Percentiles rank a stretch among this genome's conserved stretches.
phyloP scores from a whole-genome alignment of 2,113 vertebrate genomes.

The Tachysurus fulvidraco region DNA sequence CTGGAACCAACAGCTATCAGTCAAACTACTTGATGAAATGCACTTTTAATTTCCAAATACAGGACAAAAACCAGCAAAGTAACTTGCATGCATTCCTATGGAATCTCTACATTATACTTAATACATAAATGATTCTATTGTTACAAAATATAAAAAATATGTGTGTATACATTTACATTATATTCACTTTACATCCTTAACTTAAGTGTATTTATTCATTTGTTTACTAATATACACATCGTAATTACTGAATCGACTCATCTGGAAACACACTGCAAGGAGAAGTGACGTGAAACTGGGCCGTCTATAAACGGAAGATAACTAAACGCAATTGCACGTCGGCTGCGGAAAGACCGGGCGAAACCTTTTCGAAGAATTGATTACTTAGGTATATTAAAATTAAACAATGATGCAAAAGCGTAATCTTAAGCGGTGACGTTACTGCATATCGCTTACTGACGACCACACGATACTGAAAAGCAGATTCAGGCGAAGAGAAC shows the following conservation, averaged over 20 bases:
- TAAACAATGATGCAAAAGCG: constrained; percentile 66
- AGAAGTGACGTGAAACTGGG: constrained; percentile 55
- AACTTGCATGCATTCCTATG: constrained; percentile 80
- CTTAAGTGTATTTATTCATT: constrained; percentile 76
- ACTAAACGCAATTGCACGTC: constrained; percentile 62
- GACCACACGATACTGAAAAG: constrained; percentile 65
- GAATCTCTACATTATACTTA: constrained; percentile 73
- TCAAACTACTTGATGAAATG: constrained; percentile 69
- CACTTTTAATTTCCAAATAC: constrained; percentile 75
- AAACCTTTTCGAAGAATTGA: constrained; percentile 30
- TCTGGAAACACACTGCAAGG: constrained; percentile 60
- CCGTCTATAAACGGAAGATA: constrained; percentile 52
- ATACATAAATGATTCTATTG: constrained; percentile 82
- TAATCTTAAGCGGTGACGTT: constrained; percentile 57
- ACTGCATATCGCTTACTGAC: constrained; percentile 63
- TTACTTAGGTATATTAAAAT: constrained; percentile 57
- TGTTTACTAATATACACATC: constrained; percentile 76
- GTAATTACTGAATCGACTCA: constrained; percentile 63
- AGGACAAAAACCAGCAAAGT: constrained; percentile 75
- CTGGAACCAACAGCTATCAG: constrained; percentile 53
- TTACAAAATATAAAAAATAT: constrained; percentile 96
- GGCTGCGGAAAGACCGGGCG: constrained; percentile 52
- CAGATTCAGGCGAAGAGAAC: constrained; percentile 47
- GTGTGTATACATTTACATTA: constrained; percentile 94
- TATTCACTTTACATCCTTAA: constrained; percentile 86